A percentile compares a stretch with the other conserved stretches of the same genome.
These are phyloP conservation scores for Ramphastos sulfuratus DNA, from an alignment of 2,113 vertebrate species.

Conservation along the genomic window DNA sequence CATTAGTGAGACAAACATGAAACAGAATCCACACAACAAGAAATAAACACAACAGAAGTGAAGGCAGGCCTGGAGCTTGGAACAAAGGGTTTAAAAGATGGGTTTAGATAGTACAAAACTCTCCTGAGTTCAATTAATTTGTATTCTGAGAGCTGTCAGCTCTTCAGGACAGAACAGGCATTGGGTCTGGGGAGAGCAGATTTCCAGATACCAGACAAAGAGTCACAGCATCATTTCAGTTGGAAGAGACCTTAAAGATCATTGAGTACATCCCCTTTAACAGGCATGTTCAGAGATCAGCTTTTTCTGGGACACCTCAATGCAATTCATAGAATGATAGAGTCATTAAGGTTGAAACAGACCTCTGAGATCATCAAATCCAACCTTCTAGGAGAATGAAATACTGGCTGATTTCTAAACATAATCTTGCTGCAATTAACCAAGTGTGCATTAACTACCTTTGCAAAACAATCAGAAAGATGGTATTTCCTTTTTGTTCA, in stretches of 20 bases:
- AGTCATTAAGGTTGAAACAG: too few relatives aligned
- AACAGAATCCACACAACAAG: background rate
- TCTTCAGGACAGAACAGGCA: background rate
- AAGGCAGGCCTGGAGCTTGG: background rate
- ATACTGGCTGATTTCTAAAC: background rate
- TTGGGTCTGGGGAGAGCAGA: background rate
- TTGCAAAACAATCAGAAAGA: background rate
- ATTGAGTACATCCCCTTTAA: background rate
- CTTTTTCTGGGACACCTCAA: background rate
- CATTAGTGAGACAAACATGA: background rate
- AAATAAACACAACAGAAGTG: background rate
- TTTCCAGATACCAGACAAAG: background rate
- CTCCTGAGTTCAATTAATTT: background rate
- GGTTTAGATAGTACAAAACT: background rate
- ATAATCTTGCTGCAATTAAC: background rate
- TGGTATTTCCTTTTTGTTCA: background rate
- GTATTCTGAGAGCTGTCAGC: background rate
- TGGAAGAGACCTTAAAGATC: too few relatives aligned
- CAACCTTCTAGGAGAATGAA: background rate
- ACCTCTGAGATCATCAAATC: too few relatives aligned
- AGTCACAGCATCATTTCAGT: background rate
- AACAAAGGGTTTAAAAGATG: background rate
- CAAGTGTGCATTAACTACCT: background rate
- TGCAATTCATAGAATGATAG: too few relatives aligned
- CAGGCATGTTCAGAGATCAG: background rate